Evolutionary conservation across 2,797 vertebrate species (phyloP).

Genomic region (Cynodonichthys magdalenae): DNA sequence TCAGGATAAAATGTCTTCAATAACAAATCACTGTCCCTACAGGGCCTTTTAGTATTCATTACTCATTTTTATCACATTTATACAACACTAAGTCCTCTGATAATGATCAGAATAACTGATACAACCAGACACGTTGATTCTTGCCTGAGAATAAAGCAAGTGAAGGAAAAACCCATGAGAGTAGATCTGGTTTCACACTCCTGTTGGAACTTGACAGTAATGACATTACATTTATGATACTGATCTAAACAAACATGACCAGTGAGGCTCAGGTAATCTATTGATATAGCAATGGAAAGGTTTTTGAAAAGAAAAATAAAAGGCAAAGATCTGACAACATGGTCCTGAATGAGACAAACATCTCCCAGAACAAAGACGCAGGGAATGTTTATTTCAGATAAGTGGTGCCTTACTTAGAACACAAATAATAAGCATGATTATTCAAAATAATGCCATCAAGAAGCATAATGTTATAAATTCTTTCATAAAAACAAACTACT

Average conservation of each 20-base stretch:
- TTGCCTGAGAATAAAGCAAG: slow-evolving; percentile 29
- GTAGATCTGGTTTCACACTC: slow-evolving; percentile 48
- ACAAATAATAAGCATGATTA: background rate
- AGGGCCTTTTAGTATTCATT: slow-evolving; percentile 16
- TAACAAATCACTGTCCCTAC: slow-evolving; percentile 16
- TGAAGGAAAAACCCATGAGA: slow-evolving; percentile 40
- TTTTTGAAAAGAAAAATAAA: slow-evolving; percentile 6
- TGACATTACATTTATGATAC: slow-evolving; percentile 31
- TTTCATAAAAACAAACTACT: too few species aligned
- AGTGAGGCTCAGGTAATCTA: slow-evolving; percentile 23
- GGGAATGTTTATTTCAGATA: background rate
- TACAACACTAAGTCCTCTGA: slow-evolving; percentile 34
- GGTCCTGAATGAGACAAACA: background rate
- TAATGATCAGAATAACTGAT: slow-evolving; percentile 39
- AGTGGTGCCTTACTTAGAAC: background rate
- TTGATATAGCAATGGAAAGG: background rate
- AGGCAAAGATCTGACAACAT: background rate
- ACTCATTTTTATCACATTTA: slow-evolving; percentile 32
- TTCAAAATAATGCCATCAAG: background rate
- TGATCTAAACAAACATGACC: slow-evolving; percentile 50
- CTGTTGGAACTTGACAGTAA: slow-evolving; percentile 48
- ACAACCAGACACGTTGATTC: slow-evolving; percentile 37
- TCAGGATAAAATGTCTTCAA: slow-evolving; percentile 7
- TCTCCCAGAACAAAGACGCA: background rate
- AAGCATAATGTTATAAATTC: too few species aligned